These are phyloP conservation scores for Etia nguti DNA, from an alignment of 2,113 vertebrate genomes.

Conservation along the genomic window DNA sequence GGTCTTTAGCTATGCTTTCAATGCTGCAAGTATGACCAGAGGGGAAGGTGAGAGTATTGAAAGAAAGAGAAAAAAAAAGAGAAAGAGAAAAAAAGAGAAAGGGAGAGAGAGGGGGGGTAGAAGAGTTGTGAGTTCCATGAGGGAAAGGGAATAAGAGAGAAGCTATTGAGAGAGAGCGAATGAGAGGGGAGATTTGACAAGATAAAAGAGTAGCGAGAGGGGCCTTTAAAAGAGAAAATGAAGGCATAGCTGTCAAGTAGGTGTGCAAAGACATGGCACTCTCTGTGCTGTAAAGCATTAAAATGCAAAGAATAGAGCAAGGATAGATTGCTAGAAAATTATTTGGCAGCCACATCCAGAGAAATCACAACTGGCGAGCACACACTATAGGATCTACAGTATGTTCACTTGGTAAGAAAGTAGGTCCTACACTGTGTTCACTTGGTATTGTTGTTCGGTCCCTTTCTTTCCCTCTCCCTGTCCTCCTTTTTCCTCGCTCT, in stretches of 20 bases:
- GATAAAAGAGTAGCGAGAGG: conserved; percentile 26
- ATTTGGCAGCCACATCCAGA: background rate
- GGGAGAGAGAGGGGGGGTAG: background rate
- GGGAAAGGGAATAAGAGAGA: background rate
- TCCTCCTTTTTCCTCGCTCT: background rate
- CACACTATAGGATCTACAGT: background rate
- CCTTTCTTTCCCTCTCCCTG: background rate
- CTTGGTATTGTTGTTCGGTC: background rate
- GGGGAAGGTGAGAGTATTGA: conserved; percentile 15
- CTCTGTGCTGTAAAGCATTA: background rate
- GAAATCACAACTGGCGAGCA: background rate
- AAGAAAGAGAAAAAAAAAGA: background rate
- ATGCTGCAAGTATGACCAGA: conserved; percentile 15
- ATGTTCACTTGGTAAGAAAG: background rate
- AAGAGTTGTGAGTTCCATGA: background rate
- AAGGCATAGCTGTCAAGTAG: conserved; percentile 24
- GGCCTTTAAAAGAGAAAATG: conserved; percentile 12
- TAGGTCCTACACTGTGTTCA: background rate
- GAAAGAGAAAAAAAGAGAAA: background rate
- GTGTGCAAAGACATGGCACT: background rate
- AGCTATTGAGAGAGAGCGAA: background rate
- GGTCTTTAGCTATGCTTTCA: conserved; percentile 53
- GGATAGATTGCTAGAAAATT: background rate
- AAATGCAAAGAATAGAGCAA: conserved; percentile 13
- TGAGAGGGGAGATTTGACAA: conserved; percentile 20